Base-by-base conservation (phyloP, 92 coral and sea anemone genomes). In the Paragorgia papillata region DNA sequence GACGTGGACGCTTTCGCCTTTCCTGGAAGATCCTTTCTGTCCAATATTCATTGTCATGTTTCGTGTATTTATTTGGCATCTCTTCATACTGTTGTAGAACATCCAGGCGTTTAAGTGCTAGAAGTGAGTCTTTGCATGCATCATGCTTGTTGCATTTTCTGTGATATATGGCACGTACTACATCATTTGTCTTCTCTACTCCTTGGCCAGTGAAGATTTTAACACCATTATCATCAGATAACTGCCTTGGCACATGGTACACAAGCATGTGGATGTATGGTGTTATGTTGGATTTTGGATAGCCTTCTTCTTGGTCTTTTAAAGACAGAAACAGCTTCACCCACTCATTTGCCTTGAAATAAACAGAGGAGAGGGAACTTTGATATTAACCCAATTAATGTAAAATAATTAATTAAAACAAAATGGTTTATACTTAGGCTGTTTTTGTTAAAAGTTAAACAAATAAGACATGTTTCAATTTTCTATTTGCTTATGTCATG, bases 221-320 rank as follows among this genome's bases (percentile, higher is more conserved):
- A 26, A 68, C n/a, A 22, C 75, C 75, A 68, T 22, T 49, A 25
- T 31, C 59, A 68, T 68, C 75, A 48, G 37, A 26, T 44, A 68
- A 30, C 39, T 37, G 40, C 40, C 27, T 68, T 44, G 59, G 75
- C 32, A 68, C 58, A 49, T 68, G 75, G 59, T 68, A 68, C 41
- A 68, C 75, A 17, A 68, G 59, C 33, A 68, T 24, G 43, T 68
- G 75, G 28, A 68, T 68, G 44, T 68, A 68, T 44, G 75, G 75
- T 7, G 59, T 68, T 28, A 68, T 49, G 59, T 68, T 68, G 15
- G 59, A 9, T 30, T 68, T 68, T 28, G 75, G 6, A 49, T 68
- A 68, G 14, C 75, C 75, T 46, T 68, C 75, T 20, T 68, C 75
- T 68, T 68, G 25, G 75, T 68, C 75, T 46, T 49, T 68, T 30